Base-by-base conservation (phyloP, 2,113 vertebrate species). In the Chelonoidis abingdonii region DNA sequence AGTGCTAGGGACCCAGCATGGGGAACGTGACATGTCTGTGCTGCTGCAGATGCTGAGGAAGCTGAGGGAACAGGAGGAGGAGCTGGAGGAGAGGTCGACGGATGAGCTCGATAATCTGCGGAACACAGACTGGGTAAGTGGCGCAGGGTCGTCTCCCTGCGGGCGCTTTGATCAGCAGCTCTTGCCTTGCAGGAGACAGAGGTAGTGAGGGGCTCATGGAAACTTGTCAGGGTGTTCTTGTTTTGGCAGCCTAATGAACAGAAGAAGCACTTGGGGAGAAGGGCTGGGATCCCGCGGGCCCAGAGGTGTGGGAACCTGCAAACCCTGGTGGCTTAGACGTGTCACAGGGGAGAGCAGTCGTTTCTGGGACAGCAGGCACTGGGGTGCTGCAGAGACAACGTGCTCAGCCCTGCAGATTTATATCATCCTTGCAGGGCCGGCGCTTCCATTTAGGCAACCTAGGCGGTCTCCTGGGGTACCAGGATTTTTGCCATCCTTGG, bases 81-180 rank as follows among this genome's bases (percentile, higher is more conserved):
- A 95, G 1, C 97, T 94, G 29, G 97, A 96, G 49, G 98, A 99
- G 90, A 96, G 76, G 65, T 98, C 98, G 0, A 96, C 95, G 0
- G 98, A 98, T 0, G 99, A 99, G 92, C 98, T 99, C 31, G 98
- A 99, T 83, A 98, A 98, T 75, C 98, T 99, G 93, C 98, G 99
- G 92, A 98, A 99, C 98, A 98, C 98, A 0, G 99, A 99, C 98
- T 99, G 99, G 99, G 99, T 99, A 98, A 49, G 98, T 44, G 0
- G 56, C 1, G 0, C 0, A 1, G 81, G 14, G 25, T 7, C 21
- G 5, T 76, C 41, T 24, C 38, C 22, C 38, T 44, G 14, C 10
- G 38, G 69, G 22, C 35, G 2, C 62, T n/a, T 69, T 19, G 35
- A 5, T 22, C 65, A 22, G 35, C 65, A 10, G 19, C 65, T 38